Percentiles rank a stretch among this genome's conserved stretches.
These are phyloP conservation scores for Falco rusticolus DNA, from an alignment of 2,797 vertebrate species.

Conservation along the genomic window DNA sequence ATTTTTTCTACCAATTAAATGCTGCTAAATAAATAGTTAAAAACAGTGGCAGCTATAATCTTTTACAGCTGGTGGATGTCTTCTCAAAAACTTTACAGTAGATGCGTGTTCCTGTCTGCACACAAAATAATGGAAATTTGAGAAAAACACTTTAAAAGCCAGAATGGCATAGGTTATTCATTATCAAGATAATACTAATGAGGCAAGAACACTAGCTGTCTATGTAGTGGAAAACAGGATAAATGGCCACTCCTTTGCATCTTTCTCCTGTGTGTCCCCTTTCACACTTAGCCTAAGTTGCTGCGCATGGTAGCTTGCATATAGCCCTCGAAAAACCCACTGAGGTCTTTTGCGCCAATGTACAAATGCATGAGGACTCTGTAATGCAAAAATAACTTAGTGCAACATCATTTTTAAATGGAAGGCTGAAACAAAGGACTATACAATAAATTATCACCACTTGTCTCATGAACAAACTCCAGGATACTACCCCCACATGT, in stretches of 20 bases:
- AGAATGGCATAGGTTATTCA: background rate
- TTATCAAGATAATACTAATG: background rate
- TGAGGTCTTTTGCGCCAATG: background rate
- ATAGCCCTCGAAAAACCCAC: background rate
- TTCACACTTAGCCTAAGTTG: background rate
- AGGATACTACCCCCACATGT: background rate
- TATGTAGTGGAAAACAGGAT: background rate
- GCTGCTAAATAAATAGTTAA: conserved; percentile 1
- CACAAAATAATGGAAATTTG: background rate
- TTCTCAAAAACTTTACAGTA: background rate
- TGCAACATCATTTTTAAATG: background rate
- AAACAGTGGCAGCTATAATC: background rate
- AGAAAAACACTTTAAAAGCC: background rate
- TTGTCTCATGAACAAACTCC: background rate
- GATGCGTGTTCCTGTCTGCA: background rate
- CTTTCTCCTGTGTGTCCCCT: background rate
- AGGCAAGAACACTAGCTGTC: background rate
- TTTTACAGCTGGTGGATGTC: background rate
- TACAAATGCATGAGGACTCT: background rate
- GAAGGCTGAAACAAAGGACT: background rate
- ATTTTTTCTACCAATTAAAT: conserved; percentile 28
- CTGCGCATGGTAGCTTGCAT: background rate
- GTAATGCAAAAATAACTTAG: background rate
- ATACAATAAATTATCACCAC: background rate
- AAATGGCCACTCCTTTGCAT: background rate